A percentile compares a stretch with the other conserved stretches of the same genome.
Evolutionary conservation across 2,888 invertebrate species (phyloP).

Genomic region (Plemyria rubiginata): DNA sequence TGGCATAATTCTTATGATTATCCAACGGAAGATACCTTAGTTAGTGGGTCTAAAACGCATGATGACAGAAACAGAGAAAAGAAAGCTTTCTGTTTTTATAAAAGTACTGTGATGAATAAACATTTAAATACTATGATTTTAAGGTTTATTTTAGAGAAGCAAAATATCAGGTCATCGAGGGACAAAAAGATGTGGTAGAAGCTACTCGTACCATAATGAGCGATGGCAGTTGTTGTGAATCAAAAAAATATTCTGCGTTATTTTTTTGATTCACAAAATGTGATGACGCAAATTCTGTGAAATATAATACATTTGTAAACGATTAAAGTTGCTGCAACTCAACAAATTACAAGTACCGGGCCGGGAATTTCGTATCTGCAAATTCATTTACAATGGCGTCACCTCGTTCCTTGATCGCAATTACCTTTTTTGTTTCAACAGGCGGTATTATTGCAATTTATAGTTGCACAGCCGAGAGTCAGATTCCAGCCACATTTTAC

Average conservation of each 20-base stretch:
- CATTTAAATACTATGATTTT: constrained; percentile 39
- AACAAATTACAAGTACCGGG: constrained; percentile 34
- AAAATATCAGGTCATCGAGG: constrained; percentile 47
- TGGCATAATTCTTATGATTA: constrained; percentile 75
- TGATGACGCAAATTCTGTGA: constrained; percentile 39
- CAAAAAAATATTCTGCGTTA: constrained; percentile 63
- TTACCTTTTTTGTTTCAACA: constrained; percentile 58
- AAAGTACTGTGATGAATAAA: constrained; percentile 36
- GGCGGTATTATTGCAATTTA: constrained; percentile 71
- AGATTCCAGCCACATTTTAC: constrained; percentile 72
- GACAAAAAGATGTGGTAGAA: constrained; percentile 64
- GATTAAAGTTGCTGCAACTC: constrained; percentile 30
- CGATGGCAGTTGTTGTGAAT: constrained; percentile 57
- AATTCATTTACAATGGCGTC: constrained; percentile 52
- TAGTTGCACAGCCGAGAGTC: constrained; percentile 63
- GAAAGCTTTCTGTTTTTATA: constrained; percentile 42
- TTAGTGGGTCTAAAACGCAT: constrained; percentile 68
- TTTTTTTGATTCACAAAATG: constrained; percentile 55
- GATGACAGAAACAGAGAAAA: constrained; percentile 64
- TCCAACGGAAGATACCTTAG: constrained; percentile 59
- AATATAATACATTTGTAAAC: constrained; percentile 33
- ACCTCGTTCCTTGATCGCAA: constrained; percentile 56
- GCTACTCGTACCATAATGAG: constrained; percentile 65
- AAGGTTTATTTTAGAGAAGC: constrained; percentile 49
- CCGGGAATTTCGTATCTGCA: constrained; percentile 40